Conservation (phyloP, 2,888 invertebrate genomes). For the Onchidella celtica region DNA sequence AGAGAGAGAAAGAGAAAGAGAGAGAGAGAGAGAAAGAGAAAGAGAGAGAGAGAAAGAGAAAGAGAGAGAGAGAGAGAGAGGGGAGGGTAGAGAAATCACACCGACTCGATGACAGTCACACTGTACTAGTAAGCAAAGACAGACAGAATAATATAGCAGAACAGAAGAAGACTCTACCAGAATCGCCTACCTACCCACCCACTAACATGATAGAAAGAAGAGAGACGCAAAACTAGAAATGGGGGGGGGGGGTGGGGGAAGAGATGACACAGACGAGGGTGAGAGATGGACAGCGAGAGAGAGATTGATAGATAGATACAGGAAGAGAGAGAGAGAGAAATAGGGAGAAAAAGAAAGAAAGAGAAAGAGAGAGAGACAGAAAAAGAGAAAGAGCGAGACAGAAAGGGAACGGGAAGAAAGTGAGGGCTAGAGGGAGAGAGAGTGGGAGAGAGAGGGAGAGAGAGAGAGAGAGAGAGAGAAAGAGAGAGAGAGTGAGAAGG, state of each 20-base stretch:
- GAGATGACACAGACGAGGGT: too few relatives aligned
- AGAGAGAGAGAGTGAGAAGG: neutral
- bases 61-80: constrained; percentile 3
- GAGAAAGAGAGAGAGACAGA: neutral
- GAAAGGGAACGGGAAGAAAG: neutral
- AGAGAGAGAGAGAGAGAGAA: neutral
- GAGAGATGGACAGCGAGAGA: neutral
- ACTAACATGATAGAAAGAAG: too few relatives aligned
- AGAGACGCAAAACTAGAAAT: too few relatives aligned
- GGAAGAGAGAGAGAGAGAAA: neutral
- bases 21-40: neutral
- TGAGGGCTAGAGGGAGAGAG: neutral
- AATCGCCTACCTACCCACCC: too few relatives aligned
- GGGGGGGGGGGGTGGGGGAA: too few relatives aligned
- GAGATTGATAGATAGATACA: neutral
- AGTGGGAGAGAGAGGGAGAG: neutral
- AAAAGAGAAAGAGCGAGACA: neutral
- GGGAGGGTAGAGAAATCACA: too few relatives aligned
- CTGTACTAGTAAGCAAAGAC: too few relatives aligned
- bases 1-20: neutral
- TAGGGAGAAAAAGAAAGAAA: neutral
- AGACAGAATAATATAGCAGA: too few relatives aligned
- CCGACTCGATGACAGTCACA: too few relatives aligned
- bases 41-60: neutral
- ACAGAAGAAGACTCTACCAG: too few relatives aligned